Conservation (phyloP, 2,888 invertebrate species). For the Sesia bembeciformis region DNA sequence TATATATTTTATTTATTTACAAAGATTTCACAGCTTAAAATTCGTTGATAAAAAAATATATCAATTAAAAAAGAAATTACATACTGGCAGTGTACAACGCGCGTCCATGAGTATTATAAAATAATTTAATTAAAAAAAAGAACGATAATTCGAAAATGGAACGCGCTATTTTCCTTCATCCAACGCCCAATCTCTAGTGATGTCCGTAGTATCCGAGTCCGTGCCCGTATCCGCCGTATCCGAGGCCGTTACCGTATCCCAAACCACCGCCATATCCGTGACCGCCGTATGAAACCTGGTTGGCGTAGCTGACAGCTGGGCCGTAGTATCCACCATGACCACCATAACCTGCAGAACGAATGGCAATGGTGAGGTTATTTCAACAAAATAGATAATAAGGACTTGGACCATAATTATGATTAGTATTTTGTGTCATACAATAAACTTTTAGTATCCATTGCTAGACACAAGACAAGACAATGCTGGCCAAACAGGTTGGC, state of each 20-base stretch:
- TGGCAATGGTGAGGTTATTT: too few species aligned
- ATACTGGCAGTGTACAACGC: neutral
- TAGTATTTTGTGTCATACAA: too few species aligned
- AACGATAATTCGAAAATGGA: neutral
- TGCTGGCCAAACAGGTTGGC: too few species aligned
- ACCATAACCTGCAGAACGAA: constrained; percentile 20
- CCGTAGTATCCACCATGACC: constrained; percentile 17
- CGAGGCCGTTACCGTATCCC: neutral
- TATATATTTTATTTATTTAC: neutral
- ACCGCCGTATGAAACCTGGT: constrained; percentile 19
- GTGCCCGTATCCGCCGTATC: constrained; percentile 2
- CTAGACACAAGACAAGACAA: too few species aligned
- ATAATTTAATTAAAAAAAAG: neutral
- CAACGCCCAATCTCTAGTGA: constrained; percentile 23
- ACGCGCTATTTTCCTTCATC: neutral
- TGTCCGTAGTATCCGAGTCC: constrained; percentile 22
- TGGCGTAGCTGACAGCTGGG: constrained; percentile 22
- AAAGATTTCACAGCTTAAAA: neutral
- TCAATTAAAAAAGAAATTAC: neutral
- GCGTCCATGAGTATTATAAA: constrained; percentile 18
- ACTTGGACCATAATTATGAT: too few species aligned
- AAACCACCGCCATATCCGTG: constrained; percentile 18
- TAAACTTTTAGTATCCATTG: too few species aligned
- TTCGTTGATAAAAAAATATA: neutral
- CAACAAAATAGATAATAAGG: too few species aligned